phyloP scores from a whole-genome alignment of 1,140 invertebrate species.

The Tetranychus cinnabarinus region DNA sequence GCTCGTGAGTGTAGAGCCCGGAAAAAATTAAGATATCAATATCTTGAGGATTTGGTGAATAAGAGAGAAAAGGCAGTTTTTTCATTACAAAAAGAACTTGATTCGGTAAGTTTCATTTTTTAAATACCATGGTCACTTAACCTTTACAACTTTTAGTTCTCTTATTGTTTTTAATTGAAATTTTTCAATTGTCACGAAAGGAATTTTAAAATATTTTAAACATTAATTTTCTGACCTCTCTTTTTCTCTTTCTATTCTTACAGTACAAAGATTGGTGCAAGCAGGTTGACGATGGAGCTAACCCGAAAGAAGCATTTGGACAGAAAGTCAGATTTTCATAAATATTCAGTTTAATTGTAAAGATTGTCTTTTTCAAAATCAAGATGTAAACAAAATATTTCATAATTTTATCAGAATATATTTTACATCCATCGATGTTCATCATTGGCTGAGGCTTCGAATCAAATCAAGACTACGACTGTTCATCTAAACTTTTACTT shows the following conservation, averaged over 20 bases:
- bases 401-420: too few relatives aligned
- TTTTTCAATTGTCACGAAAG: neutral
- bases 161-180: neutral
- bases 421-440: too few relatives aligned
- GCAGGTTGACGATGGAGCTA: neutral
- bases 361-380: too few relatives aligned
- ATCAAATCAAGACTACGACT: too few relatives aligned
- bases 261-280: neutral
- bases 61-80: constrained; percentile 84
- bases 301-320: neutral
- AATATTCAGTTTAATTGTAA: too few relatives aligned
- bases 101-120: constrained; percentile 40
- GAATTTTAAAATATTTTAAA: neutral
- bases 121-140: neutral
- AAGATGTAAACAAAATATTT: too few relatives aligned
- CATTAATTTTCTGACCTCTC: neutral
- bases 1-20: constrained; percentile 84
- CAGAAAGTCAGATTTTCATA: too few relatives aligned
- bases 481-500: too few relatives aligned
- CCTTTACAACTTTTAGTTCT: neutral
- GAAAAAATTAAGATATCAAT: constrained; percentile 90
- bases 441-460: too few relatives aligned
- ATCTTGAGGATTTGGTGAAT: constrained; percentile 78
- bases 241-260: neutral
- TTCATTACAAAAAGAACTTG: constrained; percentile 61